Evolutionary conservation across 1,140 invertebrate species (phyloP), one percentile per base, ranked within the genome.

Genomic region (Homalodisca vitripennis): DNA sequence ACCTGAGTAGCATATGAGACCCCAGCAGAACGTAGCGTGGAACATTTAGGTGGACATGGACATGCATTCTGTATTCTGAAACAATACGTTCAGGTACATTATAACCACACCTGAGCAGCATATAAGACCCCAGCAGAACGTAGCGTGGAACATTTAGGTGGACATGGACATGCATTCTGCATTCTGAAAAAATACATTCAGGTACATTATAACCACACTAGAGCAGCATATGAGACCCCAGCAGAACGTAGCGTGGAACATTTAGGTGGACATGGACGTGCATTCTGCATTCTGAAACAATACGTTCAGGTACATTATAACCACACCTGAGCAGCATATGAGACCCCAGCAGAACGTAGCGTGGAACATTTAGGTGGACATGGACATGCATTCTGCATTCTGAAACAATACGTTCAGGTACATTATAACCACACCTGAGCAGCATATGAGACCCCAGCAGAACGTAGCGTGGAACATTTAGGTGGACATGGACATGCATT

Each of bases 21-120:
- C 79, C 78, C 46, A 76, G 72, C 62, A 76, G 78, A 60, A 83
- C 80, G 73, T 80, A 84, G 63, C 77, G 77, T 55, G 82, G 82
- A 17, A 67, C 60, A 1, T 53, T 51, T n/a, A 70, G 64, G 12
- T 62, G 64, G 6, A 70, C 69, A 12, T 66, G 51, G n/a, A 70
- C 24, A 60, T 53, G 66, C 66, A 68, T 24, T 30, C 66, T 55
- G 66, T 26, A 68, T 29, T 48, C 65, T 60, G 55, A 27, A 60
- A 60, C 55, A 60, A 22, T 3, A 41, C 48, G 6, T 10, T 10
- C 34, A 41, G 34, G 6, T 17, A 41, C 34, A 17, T 41, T 80
- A 72, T 84, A 80, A 68, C 81, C 79, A 75, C 82, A 84, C 67
- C 70, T 72, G 41, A 84, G 72, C 64, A 71, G 76, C 31, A 79